These are phyloP conservation scores for Ephydatia muelleri DNA, from an alignment of 37 sponge, comb jelly and placozoan species.

Conservation along the genomic window DNA sequence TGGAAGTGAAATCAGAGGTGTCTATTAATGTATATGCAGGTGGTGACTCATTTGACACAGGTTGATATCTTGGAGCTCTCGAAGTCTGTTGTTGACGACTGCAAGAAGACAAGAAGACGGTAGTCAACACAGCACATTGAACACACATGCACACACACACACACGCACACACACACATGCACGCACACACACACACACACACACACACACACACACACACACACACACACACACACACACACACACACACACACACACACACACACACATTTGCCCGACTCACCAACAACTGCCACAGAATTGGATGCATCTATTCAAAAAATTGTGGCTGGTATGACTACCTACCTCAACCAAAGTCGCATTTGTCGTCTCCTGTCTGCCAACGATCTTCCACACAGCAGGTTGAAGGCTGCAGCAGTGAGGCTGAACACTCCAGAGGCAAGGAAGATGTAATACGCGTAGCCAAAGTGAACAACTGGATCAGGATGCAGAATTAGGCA, in stretches of 20 bases:
- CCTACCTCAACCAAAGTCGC: slow-evolving; percentile 49
- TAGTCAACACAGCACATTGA: not conserved
- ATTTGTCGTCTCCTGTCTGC: slow-evolving; percentile 62
- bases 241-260: no score
- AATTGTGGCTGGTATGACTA: no score
- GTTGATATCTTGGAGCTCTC: not conserved
- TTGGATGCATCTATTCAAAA: no score
- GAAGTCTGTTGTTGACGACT: not conserved
- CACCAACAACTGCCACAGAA: no score
- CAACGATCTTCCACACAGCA: slow-evolving; percentile 69
- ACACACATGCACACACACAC: not conserved
- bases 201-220: no score
- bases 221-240: no score
- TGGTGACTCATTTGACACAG: slow-evolving; percentile 2
- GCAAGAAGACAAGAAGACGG: no score
- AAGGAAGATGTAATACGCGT: slow-evolving; percentile 68
- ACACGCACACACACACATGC: no score
- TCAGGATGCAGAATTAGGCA: not conserved
- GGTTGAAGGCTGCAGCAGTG: slow-evolving; percentile 60
- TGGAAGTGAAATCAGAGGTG: slow-evolving; percentile 6
- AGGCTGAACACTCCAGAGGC: slow-evolving; percentile 59
- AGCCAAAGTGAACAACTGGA: slow-evolving; percentile 49
- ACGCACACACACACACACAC: no score
- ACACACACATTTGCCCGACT: no score
- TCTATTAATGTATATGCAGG: slow-evolving; percentile 42